phyloP scores from a whole-genome alignment of 1,140 invertebrate species.

The Pentalonia nigronervosa region DNA sequence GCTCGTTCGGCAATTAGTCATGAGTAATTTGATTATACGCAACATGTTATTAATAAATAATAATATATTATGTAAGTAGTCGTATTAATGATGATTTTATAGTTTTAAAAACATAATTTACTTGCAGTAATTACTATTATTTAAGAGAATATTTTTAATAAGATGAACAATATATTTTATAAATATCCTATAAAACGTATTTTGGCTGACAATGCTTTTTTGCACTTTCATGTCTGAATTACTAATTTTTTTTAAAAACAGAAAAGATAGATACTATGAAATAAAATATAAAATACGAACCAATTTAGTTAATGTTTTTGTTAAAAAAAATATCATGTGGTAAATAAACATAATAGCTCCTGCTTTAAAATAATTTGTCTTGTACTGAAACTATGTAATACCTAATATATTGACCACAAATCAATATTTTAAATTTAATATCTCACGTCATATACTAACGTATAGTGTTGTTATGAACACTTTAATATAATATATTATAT shows the following conservation, averaged over 20 bases:
- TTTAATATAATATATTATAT: background rate
- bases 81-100: background rate
- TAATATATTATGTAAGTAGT: background rate
- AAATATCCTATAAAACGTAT: background rate
- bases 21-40: background rate
- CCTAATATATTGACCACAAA: background rate
- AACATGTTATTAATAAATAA: background rate
- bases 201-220: background rate
- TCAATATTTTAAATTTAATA: background rate
- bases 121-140: background rate
- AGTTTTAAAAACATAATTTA: background rate
- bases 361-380: background rate
- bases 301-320: background rate
- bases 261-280: background rate
- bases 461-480: background rate
- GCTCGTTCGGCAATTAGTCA: background rate
- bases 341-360: background rate
- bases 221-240: background rate
- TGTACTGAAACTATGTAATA: background rate
- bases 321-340: background rate
- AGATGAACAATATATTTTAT: no score
- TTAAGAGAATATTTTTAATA: background rate
- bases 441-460: background rate
- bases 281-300: background rate
- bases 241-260: background rate